Evolutionary conservation across 2,888 invertebrate species (phyloP).

Genomic region (Euzetes globulus): DNA sequence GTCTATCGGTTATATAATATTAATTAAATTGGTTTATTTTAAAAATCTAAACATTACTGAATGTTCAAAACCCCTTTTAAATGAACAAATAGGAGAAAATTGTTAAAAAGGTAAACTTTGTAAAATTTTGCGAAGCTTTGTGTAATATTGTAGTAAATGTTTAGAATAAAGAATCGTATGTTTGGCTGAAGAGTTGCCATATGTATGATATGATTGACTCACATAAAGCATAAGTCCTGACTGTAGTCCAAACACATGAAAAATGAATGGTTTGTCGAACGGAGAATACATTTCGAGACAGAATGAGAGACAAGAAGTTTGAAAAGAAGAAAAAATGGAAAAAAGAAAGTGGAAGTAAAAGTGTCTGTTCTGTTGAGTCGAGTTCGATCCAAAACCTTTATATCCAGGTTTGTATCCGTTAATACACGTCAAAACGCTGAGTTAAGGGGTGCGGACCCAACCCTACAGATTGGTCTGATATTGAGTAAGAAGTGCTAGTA

Average conservation of each 20-base stretch:
- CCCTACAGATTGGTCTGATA: conserved; percentile 23
- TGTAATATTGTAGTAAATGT: background rate
- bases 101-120: background rate
- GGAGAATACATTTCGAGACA: conserved; percentile 16
- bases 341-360: background rate
- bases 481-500: background rate
- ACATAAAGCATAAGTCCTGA: conserved; percentile 8
- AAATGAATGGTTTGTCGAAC: conserved; percentile 19
- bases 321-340: conserved; percentile 4
- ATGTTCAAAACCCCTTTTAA: too few relatives aligned
- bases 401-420: conserved; percentile 24
- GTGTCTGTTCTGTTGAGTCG: background rate
- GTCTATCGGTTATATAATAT: too few relatives aligned
- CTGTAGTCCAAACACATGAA: conserved; percentile 10
- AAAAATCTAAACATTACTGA: too few relatives aligned
- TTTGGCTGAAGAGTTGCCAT: conserved; percentile 23
- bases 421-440: conserved; percentile 25
- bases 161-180: background rate
- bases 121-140: background rate
- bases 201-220: conserved; percentile 19
- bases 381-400: conserved; percentile 16
- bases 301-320: conserved; percentile 12
- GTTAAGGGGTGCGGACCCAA: conserved; percentile 30
- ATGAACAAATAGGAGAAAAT: too few relatives aligned
- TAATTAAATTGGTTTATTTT: too few relatives aligned